Evolutionary conservation across 2,888 invertebrate species (phyloP), one percentile per base, ranked within the genome.

Genomic region (Polydrusus pterygomalis): DNA sequence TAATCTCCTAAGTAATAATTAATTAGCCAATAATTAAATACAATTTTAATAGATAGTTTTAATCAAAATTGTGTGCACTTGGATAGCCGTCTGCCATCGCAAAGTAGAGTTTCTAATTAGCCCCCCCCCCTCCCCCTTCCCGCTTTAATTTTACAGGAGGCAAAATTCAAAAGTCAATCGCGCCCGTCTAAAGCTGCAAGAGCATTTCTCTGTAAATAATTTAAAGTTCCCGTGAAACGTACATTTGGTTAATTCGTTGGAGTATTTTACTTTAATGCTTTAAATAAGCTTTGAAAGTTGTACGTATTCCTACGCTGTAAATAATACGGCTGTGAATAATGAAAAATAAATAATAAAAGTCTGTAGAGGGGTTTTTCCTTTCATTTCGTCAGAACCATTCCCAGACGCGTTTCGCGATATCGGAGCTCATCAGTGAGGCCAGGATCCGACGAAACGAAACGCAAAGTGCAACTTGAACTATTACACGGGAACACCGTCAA

Each of bases 11-110:
- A 3, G 2, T 7, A 34, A 10, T 38, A 9, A 17, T n/a, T 43
- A 43, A n/a, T 43, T 3, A n/a, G 43, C 43, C n/a, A 11, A 13
- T 11, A 43, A 13, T 43, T 43, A 13, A n/a, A 13, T 43, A 43
- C 3, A n/a, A 43, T 43, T 43, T 43, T 43, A 43, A 43, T 43
- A 43, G 43, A 43, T 43, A 13, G n/a, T 43, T 43, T 43, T 34
- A 30, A 64, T 64, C 49, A 64, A 47, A 64, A 49, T 64, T 63
- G 25, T 30, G 47, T 63, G 47, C 63, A 63, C 45, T 47, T 64
- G 49, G 49, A 17, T 47, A 64, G n/a, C 64, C 47, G 64, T 9
- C 25, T 13, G 47, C 47, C n/a, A 25, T 47, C 25, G 47, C 30
- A 64, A 47, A 64, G 47, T 47, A 7, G 64, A 30, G 34, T 13